Evolutionary conservation across 1,140 invertebrate genomes (phyloP), one percentile per base, ranked within the genome.

Genomic region (Phenacoccus solenopsis): DNA sequence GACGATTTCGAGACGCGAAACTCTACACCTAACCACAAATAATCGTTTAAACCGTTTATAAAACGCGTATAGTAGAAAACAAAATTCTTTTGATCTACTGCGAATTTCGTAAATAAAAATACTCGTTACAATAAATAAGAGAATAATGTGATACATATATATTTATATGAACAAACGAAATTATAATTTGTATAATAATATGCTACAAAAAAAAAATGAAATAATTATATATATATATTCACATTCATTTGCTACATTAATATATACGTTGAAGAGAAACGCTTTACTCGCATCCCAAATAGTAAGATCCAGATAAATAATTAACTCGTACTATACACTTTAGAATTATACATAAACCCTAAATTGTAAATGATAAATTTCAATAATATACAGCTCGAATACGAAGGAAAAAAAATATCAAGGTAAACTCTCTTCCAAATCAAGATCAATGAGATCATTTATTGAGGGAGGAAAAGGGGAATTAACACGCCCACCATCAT

Each of bases 391-490:
- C 59, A 64, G 10, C 16, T 24, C 59, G 59, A 49, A 27, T 59
- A 59, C 56, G 59, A 64, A 64, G 59, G 25, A 64, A n/a, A 25
- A 64, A 64, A 24, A 64, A 7, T 20, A 7, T 5, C 5, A n/a
- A n/a, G 25, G 59, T 25, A 64, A 64, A 64, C 20, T 59, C 7
- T 59, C 4, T 20, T 64, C 25, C 22, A 64, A 64, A 64, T 25
- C 59, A 64, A 64, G 59, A 64, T 64, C 59, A 64, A 27, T 64
- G 59, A 64, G 59, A 64, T 64, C 59, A 64, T 64, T 25, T 25
- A 25, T n/a, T n/a, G n/a, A 10, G 21, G 21, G 38, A 16, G 38
- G 5, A 49, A 49, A 49, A 49, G 30, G n/a, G n/a, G n/a, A n/a
- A n/a, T 32, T 32, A 10, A 49, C 38, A 10, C 20, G 16, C 38